Percentiles rank a stretch among this genome's conserved stretches.
Evolutionary conservation across 2,113 vertebrate genomes (phyloP).

Genomic region (Cynopterus brachyotis): DNA sequence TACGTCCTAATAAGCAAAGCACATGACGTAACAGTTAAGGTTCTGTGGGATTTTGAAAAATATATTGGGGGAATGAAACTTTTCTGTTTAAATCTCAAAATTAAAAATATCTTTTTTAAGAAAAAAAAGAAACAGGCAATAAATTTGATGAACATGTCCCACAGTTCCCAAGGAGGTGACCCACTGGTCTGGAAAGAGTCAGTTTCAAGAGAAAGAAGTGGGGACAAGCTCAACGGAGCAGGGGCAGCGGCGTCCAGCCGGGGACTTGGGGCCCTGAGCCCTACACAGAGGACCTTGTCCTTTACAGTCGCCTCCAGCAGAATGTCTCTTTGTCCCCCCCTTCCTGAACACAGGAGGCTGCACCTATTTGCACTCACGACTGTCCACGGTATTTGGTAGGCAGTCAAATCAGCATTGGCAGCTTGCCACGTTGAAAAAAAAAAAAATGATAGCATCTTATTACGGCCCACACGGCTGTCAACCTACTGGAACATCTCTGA

Average conservation of each 20-base stretch:
- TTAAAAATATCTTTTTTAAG: constrained; percentile 9
- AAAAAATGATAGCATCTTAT: background rate
- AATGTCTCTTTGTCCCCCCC: background rate
- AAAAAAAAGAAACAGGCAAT: background rate
- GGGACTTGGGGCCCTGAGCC: background rate
- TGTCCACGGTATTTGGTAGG: background rate
- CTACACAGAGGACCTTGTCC: background rate
- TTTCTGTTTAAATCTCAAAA: constrained; percentile 59
- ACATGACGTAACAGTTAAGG: constrained; percentile 51
- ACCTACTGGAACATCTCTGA: background rate
- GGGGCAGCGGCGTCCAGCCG: background rate
- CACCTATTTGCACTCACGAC: background rate
- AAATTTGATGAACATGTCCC: constrained; percentile 45
- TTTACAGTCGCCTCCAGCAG: background rate
- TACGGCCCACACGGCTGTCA: background rate
- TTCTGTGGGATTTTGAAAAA: background rate
- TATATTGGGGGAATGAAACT: background rate
- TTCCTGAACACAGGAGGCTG: background rate
- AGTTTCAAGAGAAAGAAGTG: constrained; percentile 52
- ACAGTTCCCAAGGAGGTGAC: background rate
- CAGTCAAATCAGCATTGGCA: background rate
- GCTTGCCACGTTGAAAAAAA: background rate
- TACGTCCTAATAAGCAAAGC: constrained; percentile 60
- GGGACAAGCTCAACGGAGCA: background rate
- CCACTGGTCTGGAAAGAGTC: background rate